Percentiles rank a stretch among this genome's conserved stretches.
Evolutionary conservation across 2,888 invertebrate genomes (phyloP).

Genomic region (Pegoplata infirma): DNA sequence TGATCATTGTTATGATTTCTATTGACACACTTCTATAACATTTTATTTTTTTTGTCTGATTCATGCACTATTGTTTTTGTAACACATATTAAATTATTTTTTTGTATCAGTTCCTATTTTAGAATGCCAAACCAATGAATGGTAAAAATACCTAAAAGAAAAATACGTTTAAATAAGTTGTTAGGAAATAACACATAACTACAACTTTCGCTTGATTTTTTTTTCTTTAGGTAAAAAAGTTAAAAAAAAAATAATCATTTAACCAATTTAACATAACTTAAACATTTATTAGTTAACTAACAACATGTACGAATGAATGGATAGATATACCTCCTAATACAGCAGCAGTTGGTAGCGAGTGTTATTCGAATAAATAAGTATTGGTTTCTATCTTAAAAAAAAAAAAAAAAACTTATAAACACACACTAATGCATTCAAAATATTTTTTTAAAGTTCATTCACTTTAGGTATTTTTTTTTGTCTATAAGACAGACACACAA

Average conservation of each 20-base stretch:
- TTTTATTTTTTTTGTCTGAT: background rate
- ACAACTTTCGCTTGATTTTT: slow-evolving; percentile 30
- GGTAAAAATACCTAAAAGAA: background rate
- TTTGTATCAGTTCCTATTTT: background rate
- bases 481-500: background rate
- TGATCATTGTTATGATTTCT: background rate
- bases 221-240: background rate
- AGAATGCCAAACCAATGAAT: background rate
- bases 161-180: background rate
- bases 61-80: background rate
- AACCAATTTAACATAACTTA: slow-evolving; percentile 3
- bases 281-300: background rate
- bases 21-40: background rate
- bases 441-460: slow-evolving; percentile 6
- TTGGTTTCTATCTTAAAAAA: background rate
- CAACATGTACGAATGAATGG: too few species aligned
- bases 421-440: background rate
- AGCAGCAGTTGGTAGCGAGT: background rate
- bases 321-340: background rate
- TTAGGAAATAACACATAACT: slow-evolving; percentile 9
- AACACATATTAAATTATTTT: background rate
- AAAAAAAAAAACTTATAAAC: slow-evolving; percentile 1
- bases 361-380: background rate
- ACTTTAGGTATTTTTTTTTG: background rate
- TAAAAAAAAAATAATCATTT: too few species aligned